Conservation (phyloP, 1,140 invertebrate genomes). For the Potamilus streckersoni region DNA sequence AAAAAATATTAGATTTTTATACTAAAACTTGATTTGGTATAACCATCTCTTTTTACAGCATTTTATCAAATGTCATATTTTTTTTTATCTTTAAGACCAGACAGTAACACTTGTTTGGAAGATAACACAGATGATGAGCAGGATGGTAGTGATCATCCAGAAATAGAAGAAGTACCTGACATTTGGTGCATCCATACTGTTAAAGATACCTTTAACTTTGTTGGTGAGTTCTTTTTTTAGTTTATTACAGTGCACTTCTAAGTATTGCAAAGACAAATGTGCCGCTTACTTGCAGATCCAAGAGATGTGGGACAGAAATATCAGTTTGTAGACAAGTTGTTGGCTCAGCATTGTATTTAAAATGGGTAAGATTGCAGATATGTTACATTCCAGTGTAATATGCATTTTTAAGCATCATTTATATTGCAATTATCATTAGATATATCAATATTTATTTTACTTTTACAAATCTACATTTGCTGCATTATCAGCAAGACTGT, state of each 20-base stretch:
- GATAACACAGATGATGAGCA: background rate
- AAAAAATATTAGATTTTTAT: slow-evolving; percentile 9
- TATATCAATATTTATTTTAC: too few species aligned
- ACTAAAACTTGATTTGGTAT: background rate
- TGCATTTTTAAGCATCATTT: too few species aligned
- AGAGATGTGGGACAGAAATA: too few species aligned
- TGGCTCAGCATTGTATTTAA: background rate
- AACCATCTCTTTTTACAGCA: too few species aligned
- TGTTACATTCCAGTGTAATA: too few species aligned
- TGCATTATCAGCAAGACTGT: too few species aligned
- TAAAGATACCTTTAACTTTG: background rate
- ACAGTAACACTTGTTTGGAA: background rate
- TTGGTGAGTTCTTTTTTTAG: too few species aligned
- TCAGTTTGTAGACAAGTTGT: background rate
- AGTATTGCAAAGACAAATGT: background rate
- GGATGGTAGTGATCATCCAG: background rate
- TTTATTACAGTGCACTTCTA: background rate
- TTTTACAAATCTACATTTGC: too few species aligned
- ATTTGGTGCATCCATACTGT: background rate
- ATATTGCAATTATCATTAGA: too few species aligned
- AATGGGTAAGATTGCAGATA: background rate
- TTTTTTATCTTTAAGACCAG: too few species aligned
- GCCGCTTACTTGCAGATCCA: too few species aligned
- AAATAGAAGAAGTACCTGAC: background rate
- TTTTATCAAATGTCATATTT: too few species aligned